Evolutionary conservation across 2,888 invertebrate species (phyloP), one percentile per base, ranked within the genome.

Genomic region (Blastobasis adustella): DNA sequence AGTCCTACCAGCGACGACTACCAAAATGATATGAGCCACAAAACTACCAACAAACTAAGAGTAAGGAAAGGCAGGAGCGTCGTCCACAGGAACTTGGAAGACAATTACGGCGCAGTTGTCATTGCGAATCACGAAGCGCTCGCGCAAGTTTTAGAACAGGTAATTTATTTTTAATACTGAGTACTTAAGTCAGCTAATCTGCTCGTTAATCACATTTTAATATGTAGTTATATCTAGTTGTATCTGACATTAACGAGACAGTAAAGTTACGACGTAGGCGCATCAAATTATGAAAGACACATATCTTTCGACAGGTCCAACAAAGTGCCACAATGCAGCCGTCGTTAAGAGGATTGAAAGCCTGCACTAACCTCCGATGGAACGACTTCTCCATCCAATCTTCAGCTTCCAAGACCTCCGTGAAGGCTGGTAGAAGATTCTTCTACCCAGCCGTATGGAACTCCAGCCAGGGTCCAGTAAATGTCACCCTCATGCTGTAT

Each of bases 101-200:
- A 96, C 71, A 96, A 96, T 85, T 96, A 96, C 71, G 95, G 95
- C 10, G 96, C 96, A 45, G 96, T 96, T 41, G 93, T 96, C 58
- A 93, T 95, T 42, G 96, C 96, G 56, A 96, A 96, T 87, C 96
- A 96, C 72, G 96, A 96, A 82, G 96, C 96, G 6, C 90, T 96
- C 23, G 95, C 96, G 49, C 96, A 96, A 83, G 93, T 96, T 66
- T 90, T 96, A 58, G 96, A 96, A 83, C 95, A 96, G 91, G 96
- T 96, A 82, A 78, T 70, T 73, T 67, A 57, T 42, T 23, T 23
- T 23, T 23, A 23, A 23, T 23, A 23, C 23, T 23, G 23, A 23
- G 23, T 23, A 23, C 23, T 23, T 23, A 23, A 23, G 23, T 23
- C 23, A 2, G 23, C 1, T 23, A 23, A 23, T 23, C 23, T 23